A percentile compares a stretch with the other conserved stretches of the same genome.
phyloP scores from a whole-genome alignment of 2,113 vertebrate species.

The Dicerorhinus sumatrensis region DNA sequence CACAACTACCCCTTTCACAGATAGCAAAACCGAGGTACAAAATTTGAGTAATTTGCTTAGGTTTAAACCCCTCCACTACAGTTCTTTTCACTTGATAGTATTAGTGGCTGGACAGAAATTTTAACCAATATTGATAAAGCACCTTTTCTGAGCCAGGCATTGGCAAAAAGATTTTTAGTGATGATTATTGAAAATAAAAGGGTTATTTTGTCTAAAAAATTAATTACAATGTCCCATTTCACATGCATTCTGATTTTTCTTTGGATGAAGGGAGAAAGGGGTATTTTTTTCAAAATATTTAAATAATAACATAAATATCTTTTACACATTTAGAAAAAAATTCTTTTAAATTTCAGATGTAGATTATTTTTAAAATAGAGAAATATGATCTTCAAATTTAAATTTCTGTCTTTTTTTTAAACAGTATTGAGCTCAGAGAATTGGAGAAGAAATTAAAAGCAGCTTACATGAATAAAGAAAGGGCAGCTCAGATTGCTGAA shows the following conservation, averaged over 20 bases:
- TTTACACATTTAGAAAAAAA: conserved; percentile 31
- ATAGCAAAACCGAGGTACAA: background rate
- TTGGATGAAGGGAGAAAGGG: background rate
- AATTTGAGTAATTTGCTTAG: background rate
- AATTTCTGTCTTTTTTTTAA: conserved; percentile 3
- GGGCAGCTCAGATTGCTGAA: conserved; percentile 95
- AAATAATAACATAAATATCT: background rate
- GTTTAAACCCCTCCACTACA: background rate
- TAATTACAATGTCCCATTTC: background rate
- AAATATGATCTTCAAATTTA: background rate
- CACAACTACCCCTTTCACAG: background rate
- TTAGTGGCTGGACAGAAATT: conserved; percentile 7
- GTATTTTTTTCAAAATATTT: conserved; percentile 12
- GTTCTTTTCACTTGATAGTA: background rate
- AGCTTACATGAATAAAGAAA: conserved; percentile 94
- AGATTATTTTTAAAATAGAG: conserved; percentile 8
- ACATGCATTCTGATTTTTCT: background rate
- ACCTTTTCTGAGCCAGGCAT: background rate
- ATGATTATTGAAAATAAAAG: conserved; percentile 39
- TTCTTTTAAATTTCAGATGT: background rate
- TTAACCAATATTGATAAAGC: background rate
- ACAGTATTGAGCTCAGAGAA: conserved; percentile 94
- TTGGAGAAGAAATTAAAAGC: conserved; percentile 93
- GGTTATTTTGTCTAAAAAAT: background rate
- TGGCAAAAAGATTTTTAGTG: background rate